Evolutionary conservation across 2,888 invertebrate genomes (phyloP).

Genomic region (Hypercompe scribonia): DNA sequence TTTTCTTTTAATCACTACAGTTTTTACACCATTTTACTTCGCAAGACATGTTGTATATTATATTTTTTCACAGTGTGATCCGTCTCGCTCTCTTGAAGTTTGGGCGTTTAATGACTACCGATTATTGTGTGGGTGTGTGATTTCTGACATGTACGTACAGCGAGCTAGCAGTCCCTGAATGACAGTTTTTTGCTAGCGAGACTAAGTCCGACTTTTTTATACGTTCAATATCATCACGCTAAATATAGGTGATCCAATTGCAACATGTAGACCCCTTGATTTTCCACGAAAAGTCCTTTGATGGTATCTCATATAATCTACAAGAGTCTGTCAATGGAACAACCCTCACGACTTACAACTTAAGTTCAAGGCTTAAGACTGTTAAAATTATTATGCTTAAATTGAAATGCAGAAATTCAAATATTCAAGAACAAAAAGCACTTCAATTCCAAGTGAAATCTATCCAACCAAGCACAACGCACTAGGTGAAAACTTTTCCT

Average conservation of each 20-base stretch:
- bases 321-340: not conserved
- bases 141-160: no score
- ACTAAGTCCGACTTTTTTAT: no score
- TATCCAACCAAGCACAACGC: slow-evolving; percentile 7
- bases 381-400: not conserved
- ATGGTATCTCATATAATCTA: not conserved
- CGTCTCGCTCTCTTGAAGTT: no score
- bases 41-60: no score
- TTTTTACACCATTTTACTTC: no score
- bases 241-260: not conserved
- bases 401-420: slow-evolving; percentile 2
- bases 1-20: no score
- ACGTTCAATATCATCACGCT: no score
- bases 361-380: not conserved
- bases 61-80: no score
- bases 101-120: no score
- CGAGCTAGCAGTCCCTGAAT: no score
- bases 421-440: slow-evolving; percentile 19
- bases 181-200: no score
- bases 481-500: not conserved
- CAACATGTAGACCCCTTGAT: not conserved
- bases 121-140: no score
- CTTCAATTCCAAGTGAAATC: slow-evolving; percentile 24
- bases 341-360: not conserved
- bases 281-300: not conserved